Conservation (phyloP, 2,888 invertebrate species). For the Odontomyia ornata region DNA sequence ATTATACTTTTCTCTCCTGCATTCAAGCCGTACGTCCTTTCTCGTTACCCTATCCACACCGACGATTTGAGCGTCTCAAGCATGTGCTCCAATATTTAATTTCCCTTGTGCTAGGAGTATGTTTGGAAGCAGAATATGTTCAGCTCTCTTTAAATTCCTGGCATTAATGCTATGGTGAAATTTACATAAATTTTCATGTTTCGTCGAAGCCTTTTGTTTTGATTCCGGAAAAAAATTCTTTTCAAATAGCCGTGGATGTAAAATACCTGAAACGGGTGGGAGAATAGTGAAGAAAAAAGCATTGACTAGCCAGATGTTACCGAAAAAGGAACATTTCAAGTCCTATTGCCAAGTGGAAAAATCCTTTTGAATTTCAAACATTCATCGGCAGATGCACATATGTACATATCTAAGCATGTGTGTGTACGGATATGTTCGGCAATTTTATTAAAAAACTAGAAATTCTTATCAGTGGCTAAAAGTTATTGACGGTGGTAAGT, state of each 20-base stretch:
- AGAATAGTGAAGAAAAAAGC: not conserved
- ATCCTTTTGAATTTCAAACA: no score
- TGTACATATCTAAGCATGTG: no score
- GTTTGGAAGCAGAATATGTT: slow-evolving; percentile 28
- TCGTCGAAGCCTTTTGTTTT: slow-evolving; percentile 34
- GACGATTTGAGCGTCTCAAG: slow-evolving; percentile 28
- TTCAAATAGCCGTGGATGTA: slow-evolving; percentile 8
- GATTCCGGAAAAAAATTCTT: slow-evolving; percentile 16
- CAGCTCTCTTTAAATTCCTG: slow-evolving; percentile 21
- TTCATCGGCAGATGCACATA: no score
- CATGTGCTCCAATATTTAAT: slow-evolving; percentile 30
- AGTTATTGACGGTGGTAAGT: no score
- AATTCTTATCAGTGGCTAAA: no score
- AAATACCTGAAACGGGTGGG: not conserved
- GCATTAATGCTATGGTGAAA: slow-evolving; percentile 35
- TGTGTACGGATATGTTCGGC: no score
- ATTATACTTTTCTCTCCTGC: slow-evolving; percentile 22
- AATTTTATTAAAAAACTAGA: no score
- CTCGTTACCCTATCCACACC: slow-evolving; percentile 6
- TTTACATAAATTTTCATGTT: slow-evolving; percentile 40
- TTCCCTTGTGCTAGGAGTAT: no score
- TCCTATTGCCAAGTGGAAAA: no score
- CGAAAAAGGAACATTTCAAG: not conserved
- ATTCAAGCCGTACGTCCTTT: not conserved
- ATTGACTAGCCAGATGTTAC: not conserved